phyloP scores from a whole-genome alignment of 2,797 vertebrate species.

The Sebastes oblongus region DNA sequence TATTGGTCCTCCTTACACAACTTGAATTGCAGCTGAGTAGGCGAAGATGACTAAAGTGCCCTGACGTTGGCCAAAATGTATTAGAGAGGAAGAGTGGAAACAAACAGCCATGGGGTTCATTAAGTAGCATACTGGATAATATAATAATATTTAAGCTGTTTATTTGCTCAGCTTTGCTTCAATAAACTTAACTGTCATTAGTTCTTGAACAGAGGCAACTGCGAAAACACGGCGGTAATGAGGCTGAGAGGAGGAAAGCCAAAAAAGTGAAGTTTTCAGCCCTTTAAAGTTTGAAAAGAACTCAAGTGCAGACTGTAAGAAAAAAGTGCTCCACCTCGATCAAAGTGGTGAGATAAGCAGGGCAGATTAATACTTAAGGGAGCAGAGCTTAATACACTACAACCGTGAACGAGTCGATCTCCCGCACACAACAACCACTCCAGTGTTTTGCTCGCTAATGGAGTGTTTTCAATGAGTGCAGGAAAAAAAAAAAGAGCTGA shows the following conservation, averaged over 20 bases:
- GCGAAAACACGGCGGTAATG: constrained; percentile 45
- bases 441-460: constrained; percentile 57
- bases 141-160: constrained; percentile 33
- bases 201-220: constrained; percentile 41
- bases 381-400: constrained; percentile 42
- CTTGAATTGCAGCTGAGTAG: constrained; percentile 2
- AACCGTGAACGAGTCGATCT: constrained; percentile 42
- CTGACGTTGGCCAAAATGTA: constrained; percentile 7
- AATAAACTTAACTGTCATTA: constrained; percentile 53
- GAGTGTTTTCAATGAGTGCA: constrained; percentile 48
- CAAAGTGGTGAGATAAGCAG: constrained; percentile 48
- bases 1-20: neutral
- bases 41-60: constrained; percentile 16
- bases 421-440: constrained; percentile 32
- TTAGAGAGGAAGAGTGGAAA: constrained; percentile 6
- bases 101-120: constrained; percentile 25
- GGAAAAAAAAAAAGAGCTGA: constrained; percentile 12
- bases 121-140: constrained; percentile 27
- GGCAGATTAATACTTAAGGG: constrained; percentile 51
- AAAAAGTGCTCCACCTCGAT: constrained; percentile 45
- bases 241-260: constrained; percentile 29
- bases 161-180: constrained; percentile 57
- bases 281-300: constrained; percentile 42
- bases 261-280: constrained; percentile 23
- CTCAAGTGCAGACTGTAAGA: constrained; percentile 14